Base-by-base conservation (phyloP, 1,140 invertebrate species). In the Megathymus violae region DNA sequence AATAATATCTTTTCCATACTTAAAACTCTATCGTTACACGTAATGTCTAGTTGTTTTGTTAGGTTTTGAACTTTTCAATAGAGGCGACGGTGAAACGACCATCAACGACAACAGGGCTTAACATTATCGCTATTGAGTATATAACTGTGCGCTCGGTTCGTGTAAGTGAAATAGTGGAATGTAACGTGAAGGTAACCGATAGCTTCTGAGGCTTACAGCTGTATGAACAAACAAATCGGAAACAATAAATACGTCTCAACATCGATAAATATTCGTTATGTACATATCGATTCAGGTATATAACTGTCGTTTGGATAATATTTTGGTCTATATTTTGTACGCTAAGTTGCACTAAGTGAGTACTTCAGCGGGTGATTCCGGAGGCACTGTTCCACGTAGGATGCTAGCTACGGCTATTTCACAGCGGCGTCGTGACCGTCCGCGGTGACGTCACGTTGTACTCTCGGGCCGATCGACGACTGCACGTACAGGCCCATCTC, bases 321-420 rank as follows among this genome's bases (percentile, higher is more conserved):
- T 81, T 85, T 88, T 87, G 84, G 85, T 89, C 84, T 88, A 73
- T 83, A 80, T 80, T 88, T 88, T 89, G 87, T 89, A 88, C 87
- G 80, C 74, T 84, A 67, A 64, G 79, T 86, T 85, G 80, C 73
- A 80, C 78, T 83, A 82, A 80, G 76, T 80, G 73, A 73, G 56
- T 31, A 65, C 47, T 71, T 62, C 50, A 54, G 46, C 71, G 61
- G 10, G 19, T 54, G 58, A 46, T 78, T 69, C 43, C 17, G 59
- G 73, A 80, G 80, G 78, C 81, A 77, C 81, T 77, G 71, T 73
- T 66, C 43, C 48, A 73, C 36, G 31, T 60, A 36, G 2, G 11
- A 44, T 43, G 61, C 38, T 47, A 31, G 34, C 5, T 44, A 51
- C 43, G 44, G 51, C 14, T 50, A 40, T 52, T 13, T 0, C 50